Percentiles rank a stretch among this genome's conserved stretches.
phyloP scores from a whole-genome alignment of 2,113 vertebrate genomes.

The Siphamia tubifer region DNA sequence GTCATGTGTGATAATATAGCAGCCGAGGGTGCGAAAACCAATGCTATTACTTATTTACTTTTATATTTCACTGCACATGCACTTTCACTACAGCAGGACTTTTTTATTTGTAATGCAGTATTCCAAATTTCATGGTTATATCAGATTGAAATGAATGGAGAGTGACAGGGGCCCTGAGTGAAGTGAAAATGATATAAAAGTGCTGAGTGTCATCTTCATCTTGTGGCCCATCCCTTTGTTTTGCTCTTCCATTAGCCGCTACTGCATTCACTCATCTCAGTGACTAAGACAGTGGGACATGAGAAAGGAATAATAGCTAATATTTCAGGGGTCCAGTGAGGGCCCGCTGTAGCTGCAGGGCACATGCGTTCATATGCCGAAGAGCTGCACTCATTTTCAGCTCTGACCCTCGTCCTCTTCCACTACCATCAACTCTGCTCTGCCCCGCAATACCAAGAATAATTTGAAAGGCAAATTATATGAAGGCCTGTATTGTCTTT shows the following conservation, averaged over 20 bases:
- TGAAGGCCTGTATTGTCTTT: slow-evolving; percentile 15
- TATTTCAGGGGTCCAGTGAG: slow-evolving; percentile 51
- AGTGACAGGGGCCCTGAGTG: background rate
- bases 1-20: no score
- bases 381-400: slow-evolving; percentile 48
- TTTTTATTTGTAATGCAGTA: no score
- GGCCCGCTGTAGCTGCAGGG: slow-evolving; percentile 40
- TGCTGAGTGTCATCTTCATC: slow-evolving; percentile 37
- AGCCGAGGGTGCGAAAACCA: no score
- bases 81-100: no score
- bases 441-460: slow-evolving; percentile 23
- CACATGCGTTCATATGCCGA: slow-evolving; percentile 33
- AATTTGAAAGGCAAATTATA: slow-evolving; percentile 66
- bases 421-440: slow-evolving; percentile 44
- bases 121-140: no score
- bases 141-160: slow-evolving; percentile 17
- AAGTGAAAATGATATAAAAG: slow-evolving; percentile 13
- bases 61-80: no score
- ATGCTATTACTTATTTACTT: no score
- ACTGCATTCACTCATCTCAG: slow-evolving; percentile 35
- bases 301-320: slow-evolving; percentile 51
- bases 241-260: slow-evolving; percentile 48
- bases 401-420: slow-evolving; percentile 24
- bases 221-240: slow-evolving; percentile 19
- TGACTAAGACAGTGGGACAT: slow-evolving; percentile 42